A percentile compares a stretch with the other conserved stretches of the same genome.
phyloP scores from a whole-genome alignment of 1,140 invertebrate genomes.

The Sitophilus oryzae region DNA sequence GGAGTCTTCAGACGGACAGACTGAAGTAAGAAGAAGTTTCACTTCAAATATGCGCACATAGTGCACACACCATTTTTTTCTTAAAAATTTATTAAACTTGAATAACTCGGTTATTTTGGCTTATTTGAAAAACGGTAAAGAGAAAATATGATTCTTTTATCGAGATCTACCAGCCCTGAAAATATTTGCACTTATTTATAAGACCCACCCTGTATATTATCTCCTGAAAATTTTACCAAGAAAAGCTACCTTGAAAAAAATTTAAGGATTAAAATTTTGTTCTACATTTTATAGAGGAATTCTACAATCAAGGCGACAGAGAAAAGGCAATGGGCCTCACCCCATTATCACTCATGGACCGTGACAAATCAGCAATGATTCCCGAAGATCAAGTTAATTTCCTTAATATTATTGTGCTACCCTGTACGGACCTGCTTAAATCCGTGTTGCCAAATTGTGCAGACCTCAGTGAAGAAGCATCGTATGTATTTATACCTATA shows the following conservation, averaged over 20 bases:
- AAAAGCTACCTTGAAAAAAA: background rate
- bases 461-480: slow-evolving; percentile 29
- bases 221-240: background rate
- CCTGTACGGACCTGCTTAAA: slow-evolving; percentile 47
- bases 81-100: too few species aligned
- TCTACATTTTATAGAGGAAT: slow-evolving; percentile 32
- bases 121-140: too few species aligned
- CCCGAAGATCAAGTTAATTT: slow-evolving; percentile 55
- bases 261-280: slow-evolving; percentile 6
- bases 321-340: slow-evolving; percentile 50
- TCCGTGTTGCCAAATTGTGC: slow-evolving; percentile 45
- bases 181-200: too few species aligned
- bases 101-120: too few species aligned
- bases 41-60: too few species aligned
- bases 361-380: slow-evolving; percentile 47
- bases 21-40: too few species aligned
- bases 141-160: too few species aligned
- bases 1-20: too few species aligned
- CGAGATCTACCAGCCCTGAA: too few species aligned
- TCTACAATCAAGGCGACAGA: slow-evolving; percentile 47
- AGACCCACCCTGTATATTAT: too few species aligned
- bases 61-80: too few species aligned
- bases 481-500: slow-evolving; percentile 22
- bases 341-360: slow-evolving; percentile 53
- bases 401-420: slow-evolving; percentile 50